Conservation (phyloP, 2,888 invertebrate genomes). For the Caenorhabditis macrosperma region DNA sequence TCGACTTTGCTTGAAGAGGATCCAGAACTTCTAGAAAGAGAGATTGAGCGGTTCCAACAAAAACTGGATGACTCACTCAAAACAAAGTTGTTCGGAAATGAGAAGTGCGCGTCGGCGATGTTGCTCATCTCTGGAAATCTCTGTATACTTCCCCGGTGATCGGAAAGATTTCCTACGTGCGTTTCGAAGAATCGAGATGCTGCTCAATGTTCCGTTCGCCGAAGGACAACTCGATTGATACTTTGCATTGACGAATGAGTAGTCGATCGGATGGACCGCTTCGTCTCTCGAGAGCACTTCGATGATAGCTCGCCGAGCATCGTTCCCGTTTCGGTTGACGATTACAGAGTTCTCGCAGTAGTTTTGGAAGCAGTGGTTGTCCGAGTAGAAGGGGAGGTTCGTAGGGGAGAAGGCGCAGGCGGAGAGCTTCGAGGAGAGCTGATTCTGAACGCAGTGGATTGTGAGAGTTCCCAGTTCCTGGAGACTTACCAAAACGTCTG, state of each 20-base stretch:
- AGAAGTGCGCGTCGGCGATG: constrained; percentile 26
- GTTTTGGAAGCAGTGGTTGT: constrained; percentile 55
- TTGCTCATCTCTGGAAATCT: constrained; percentile 34
- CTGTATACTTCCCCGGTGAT: not conserved
- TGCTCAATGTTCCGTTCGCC: not conserved
- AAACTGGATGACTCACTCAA: constrained; percentile 14
- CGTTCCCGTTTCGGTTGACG: constrained; percentile 18
- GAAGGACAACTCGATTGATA: constrained; percentile 23
- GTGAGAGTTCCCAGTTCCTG: not conserved
- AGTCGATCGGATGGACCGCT: constrained; percentile 10
- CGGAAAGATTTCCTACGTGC: constrained; percentile 13
- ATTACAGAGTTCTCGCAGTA: constrained; percentile 61
- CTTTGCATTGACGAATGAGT: constrained; percentile 38
- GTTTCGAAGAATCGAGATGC: constrained; percentile 7
- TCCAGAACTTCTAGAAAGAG: constrained; percentile 46
- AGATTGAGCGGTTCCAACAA: too few species aligned
- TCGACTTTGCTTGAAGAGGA: constrained; percentile 48
- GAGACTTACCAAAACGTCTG: constrained; percentile 1
- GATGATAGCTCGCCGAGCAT: constrained; percentile 22
- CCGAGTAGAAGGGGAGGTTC: constrained; percentile 45
- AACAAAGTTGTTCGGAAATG: constrained; percentile 30
- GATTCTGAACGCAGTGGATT: too few species aligned
- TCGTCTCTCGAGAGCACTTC: constrained; percentile 44
- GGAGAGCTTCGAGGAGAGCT: constrained; percentile 34
- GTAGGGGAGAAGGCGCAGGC: constrained; percentile 29